Evolutionary conservation across 2,888 invertebrate species (phyloP).

Genomic region (Zaprionus lineosus): DNA sequence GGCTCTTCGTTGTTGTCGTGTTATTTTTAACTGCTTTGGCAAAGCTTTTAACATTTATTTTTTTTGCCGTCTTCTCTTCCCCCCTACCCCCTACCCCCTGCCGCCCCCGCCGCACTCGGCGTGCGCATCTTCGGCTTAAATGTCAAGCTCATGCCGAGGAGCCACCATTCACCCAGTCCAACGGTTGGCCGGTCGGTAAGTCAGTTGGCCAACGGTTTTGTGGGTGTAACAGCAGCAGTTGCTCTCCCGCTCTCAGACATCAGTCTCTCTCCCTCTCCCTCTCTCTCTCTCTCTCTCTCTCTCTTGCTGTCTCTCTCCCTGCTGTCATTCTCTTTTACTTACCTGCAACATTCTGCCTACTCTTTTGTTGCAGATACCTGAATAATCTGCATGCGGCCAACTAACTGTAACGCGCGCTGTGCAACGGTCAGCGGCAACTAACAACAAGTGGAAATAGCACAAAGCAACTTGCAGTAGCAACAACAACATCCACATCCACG

Average conservation of each 20-base stretch:
- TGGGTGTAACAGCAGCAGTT: constrained; percentile 14
- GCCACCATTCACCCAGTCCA: constrained; percentile 26
- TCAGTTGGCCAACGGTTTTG: constrained; percentile 9
- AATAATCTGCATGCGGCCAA: constrained; percentile 58
- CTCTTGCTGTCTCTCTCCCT: constrained; percentile 3
- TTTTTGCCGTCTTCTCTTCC: not conserved
- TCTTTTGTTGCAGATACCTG: constrained; percentile 46
- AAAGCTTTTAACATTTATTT: constrained; percentile 62
- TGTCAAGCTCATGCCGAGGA: constrained; percentile 66
- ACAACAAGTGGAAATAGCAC: constrained; percentile 38
- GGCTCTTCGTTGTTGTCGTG: constrained; percentile 1
- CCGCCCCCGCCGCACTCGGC: not conserved
- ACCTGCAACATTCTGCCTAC: constrained; percentile 13
- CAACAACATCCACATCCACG: constrained; percentile 33
- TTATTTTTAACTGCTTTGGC: constrained; percentile 13
- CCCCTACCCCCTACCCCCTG: not conserved
- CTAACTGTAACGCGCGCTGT: constrained; percentile 61
- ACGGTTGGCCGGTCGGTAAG: constrained; percentile 22
- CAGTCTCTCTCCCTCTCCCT: not conserved
- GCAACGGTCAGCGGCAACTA: constrained; percentile 56
- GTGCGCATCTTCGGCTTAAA: constrained; percentile 58
- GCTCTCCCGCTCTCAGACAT: not conserved
- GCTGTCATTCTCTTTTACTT: not conserved
- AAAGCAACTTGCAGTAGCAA: constrained; percentile 14
- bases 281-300: constrained; percentile 8